Evolutionary conservation across 2,888 invertebrate species (phyloP), one percentile per base, ranked within the genome.

Genomic region (Malthinus flaveolus): DNA sequence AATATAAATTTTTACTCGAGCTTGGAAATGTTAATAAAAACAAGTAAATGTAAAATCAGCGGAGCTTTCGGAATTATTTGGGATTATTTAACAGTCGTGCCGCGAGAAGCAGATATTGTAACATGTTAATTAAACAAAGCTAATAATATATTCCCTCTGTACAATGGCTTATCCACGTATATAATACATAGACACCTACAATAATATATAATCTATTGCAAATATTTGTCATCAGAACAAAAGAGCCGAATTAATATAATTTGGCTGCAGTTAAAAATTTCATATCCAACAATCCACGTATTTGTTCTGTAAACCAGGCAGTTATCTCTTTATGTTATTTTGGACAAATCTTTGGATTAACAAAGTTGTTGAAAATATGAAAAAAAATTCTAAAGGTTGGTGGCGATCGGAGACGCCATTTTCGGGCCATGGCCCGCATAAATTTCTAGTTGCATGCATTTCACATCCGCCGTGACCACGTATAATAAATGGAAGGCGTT

Each of bases 211-310:
- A 59, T 59, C 53, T 59, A 33, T 49, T 12, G 37, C 49, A 59
- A 59, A 59, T 54, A 53, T 59, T 59, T 59, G 44, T 44, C 35
- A 45, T 32, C 34, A 54, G 47, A 47, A 54, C 32, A 54, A 48
- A 54, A 33, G 54, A 35, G 39, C 54, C 54, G 54, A 54, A n/a
- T 42, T 42, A 15, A 23, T 23, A 23, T 23, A 23, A 23, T 23
- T 23, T 23, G 5, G 23, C 23, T 23, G 23, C 5, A 23, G 23
- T 23, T 23, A 23, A 23, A 23, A 23, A 23, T 23, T 23, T 23
- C 3, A 23, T 5, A 23, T 23, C 23, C 5, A 23, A 23, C 2
- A 23, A 23, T 23, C 2, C 23, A 23, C 3, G 23, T 23, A 23
- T 23, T 23, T 23, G 5, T 23, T 23, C 23, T 23, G 23, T 23